These are phyloP conservation scores for Hydrozoanthus gracilis DNA, from an alignment of 92 coral and sea anemone genomes.

Conservation along the genomic window DNA sequence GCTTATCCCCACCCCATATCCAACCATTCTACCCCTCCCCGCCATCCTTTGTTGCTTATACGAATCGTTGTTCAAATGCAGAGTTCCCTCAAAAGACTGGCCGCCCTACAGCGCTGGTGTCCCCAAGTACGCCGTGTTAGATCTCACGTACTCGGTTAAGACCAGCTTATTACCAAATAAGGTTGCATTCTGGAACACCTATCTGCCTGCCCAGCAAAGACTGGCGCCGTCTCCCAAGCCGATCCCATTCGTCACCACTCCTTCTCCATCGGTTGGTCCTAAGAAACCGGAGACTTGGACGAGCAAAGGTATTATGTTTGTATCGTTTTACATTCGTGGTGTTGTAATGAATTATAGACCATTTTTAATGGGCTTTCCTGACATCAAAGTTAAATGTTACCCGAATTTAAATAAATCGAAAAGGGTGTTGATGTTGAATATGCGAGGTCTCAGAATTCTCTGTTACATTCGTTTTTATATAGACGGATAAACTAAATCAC, in stretches of 20 bases:
- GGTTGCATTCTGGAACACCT: slow-evolving; percentile 25
- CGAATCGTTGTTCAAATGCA: not conserved
- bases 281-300: not conserved
- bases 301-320: not conserved
- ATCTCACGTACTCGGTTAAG: slow-evolving; percentile 19
- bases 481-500: too few relatives aligned
- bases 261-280: not conserved
- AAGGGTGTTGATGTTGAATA: too few relatives aligned
- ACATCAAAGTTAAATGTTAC: too few relatives aligned
- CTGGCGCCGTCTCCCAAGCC: slow-evolving; percentile 8
- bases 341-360: too few relatives aligned
- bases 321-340: too few relatives aligned
- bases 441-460: too few relatives aligned
- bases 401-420: too few relatives aligned
- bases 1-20: not conserved
- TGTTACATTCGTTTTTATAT: too few relatives aligned
- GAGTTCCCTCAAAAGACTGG: slow-evolving; percentile 16
- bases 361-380: too few relatives aligned
- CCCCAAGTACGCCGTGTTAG: slow-evolving; percentile 2
- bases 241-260: not conserved
- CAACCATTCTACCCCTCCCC: not conserved
- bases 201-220: slow-evolving; percentile 21
- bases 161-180: slow-evolving; percentile 2
- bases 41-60: not conserved
- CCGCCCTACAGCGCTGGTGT: not conserved